Evolutionary conservation across 2,113 vertebrate genomes (phyloP).

Genomic region (Ceyx melanurus): DNA sequence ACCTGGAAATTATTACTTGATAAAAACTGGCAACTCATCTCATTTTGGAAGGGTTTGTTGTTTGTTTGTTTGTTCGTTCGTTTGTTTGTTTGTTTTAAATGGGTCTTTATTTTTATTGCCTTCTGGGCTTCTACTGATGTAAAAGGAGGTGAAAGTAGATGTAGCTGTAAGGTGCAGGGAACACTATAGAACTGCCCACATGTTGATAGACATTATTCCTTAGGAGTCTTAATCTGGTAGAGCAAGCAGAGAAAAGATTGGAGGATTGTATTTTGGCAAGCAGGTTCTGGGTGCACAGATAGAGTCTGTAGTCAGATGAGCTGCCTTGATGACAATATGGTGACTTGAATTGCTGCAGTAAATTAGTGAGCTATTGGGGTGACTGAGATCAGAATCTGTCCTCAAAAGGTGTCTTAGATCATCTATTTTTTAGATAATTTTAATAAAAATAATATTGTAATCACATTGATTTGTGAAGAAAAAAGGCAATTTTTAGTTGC

Average conservation of each 20-base stretch:
- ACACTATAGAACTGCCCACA: not conserved
- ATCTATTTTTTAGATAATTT: not conserved
- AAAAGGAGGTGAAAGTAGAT: not conserved
- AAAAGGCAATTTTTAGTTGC: not conserved
- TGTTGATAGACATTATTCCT: not conserved
- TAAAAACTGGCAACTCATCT: slow-evolving; percentile 12
- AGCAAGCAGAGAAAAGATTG: not conserved
- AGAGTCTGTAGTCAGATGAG: not conserved
- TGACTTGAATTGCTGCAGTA: not conserved
- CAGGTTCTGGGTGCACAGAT: not conserved
- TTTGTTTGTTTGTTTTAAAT: not conserved
- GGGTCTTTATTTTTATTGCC: not conserved
- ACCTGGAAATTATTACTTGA: slow-evolving; percentile 54
- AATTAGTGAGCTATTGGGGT: not conserved
- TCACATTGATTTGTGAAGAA: not conserved
- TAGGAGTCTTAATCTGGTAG: not conserved
- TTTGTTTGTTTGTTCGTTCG: not conserved
- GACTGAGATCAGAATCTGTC: not conserved
- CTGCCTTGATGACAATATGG: not conserved
- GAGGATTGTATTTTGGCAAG: not conserved
- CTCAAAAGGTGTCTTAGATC: not conserved
- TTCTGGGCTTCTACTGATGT: not conserved
- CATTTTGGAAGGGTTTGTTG: not conserved
- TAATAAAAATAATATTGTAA: not conserved
- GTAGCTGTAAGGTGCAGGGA: not conserved